Percentiles rank a stretch among this genome's conserved stretches.
Evolutionary conservation across 2,797 vertebrate genomes (phyloP).

Genomic region (Lepus townsendii): DNA sequence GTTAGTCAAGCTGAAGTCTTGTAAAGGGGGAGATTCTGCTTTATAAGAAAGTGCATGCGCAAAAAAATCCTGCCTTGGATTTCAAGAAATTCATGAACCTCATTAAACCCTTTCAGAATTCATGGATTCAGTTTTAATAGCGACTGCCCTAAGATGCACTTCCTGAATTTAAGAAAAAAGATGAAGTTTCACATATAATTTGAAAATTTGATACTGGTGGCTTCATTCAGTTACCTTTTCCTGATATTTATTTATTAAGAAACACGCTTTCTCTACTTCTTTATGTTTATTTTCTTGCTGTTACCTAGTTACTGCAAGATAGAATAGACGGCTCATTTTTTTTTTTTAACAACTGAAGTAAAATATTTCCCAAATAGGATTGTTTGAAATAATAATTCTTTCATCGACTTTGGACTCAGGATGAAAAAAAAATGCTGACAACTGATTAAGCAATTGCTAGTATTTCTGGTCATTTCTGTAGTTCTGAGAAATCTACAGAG

Average conservation of each 20-base stretch:
- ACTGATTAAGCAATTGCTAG: neutral
- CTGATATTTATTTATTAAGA: conserved; percentile 38
- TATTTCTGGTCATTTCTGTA: neutral
- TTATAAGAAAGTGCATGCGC: neutral
- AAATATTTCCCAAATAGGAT: neutral
- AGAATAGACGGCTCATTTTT: neutral
- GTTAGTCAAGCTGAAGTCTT: neutral
- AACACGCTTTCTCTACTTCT: neutral
- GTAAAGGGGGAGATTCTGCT: neutral
- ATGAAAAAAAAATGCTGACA: neutral
- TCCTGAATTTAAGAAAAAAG: neutral
- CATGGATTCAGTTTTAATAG: neutral
- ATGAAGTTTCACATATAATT: neutral
- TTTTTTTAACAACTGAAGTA: neutral
- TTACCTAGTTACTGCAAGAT: neutral
- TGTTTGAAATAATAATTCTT: conserved; percentile 48
- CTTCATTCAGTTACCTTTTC: neutral
- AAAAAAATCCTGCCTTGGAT: neutral
- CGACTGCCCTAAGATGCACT: neutral
- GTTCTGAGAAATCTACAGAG: neutral
- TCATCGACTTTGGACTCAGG: neutral
- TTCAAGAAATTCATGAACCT: neutral
- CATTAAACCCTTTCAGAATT: conserved; percentile 8
- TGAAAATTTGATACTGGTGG: neutral
- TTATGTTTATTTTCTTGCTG: neutral